phyloP scores from a whole-genome alignment of 2,797 vertebrate genomes.

The Pampus argenteus region DNA sequence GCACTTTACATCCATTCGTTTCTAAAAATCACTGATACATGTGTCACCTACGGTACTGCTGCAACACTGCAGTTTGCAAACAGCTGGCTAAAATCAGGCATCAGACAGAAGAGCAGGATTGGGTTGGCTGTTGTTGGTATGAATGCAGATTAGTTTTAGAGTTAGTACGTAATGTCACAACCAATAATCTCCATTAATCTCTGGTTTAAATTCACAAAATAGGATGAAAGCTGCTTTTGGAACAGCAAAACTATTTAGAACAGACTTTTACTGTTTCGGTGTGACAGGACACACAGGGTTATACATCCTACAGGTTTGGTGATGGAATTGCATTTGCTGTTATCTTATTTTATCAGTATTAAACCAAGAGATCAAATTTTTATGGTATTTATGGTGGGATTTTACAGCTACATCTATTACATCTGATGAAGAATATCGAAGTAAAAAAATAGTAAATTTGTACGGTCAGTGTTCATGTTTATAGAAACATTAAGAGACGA shows the following conservation, averaged over 20 bases:
- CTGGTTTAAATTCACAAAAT: conserved; percentile 48
- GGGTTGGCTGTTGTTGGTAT: conserved; percentile 42
- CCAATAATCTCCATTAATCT: conserved; percentile 70
- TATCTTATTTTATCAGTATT: conserved; percentile 6
- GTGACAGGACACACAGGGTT: background rate
- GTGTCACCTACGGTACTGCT: conserved; percentile 6
- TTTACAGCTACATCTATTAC: background rate
- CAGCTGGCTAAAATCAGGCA: conserved; percentile 53
- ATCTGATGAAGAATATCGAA: conserved; percentile 23
- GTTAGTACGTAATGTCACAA: conserved; percentile 56
- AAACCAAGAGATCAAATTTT: background rate
- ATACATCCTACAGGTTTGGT: background rate
- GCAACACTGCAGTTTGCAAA: conserved; percentile 32
- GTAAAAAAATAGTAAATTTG: conserved; percentile 1
- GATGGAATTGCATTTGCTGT: background rate
- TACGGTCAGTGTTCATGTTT: conserved; percentile 13
- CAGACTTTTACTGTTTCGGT: conserved; percentile 10
- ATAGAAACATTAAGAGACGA: background rate
- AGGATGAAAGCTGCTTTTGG: conserved; percentile 55
- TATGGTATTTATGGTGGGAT: conserved; percentile 7
- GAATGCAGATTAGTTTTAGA: conserved; percentile 67
- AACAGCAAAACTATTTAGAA: conserved; percentile 42
- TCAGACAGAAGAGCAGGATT: conserved; percentile 43
- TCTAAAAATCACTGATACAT: conserved; percentile 17
- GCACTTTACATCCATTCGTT: background rate